Base-by-base conservation (phyloP, 2,113 vertebrate genomes). In the Agapornis roseicollis region DNA sequence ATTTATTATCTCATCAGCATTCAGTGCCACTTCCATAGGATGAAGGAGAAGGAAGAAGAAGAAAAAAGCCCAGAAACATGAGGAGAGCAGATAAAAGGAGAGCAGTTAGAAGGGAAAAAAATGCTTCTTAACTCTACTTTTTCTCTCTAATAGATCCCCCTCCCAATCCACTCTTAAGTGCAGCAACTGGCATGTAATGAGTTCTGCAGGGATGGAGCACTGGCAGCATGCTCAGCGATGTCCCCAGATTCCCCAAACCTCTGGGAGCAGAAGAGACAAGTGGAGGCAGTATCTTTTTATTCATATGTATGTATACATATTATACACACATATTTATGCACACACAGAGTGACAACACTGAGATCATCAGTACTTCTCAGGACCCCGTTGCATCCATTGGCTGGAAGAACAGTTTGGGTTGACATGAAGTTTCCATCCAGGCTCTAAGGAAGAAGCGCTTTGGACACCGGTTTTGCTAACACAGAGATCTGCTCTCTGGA, bases 1-100 rank as follows among this genome's bases (percentile, higher is more conserved):
- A 81, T 97, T 97, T 97, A 94, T 96, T 95, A 96, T 96, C 93
- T 96, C 87, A 87, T 93, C 41, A 68, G 91, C 89, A 93, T 93
- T 97, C 95, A 95, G 92, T 84, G 55, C 80, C 52, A 85, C 61
- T 81, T 85, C 65, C 41, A 94, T 78, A 72, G 64, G 93, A 96
- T 96, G 92, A 86, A 94, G 82, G 49, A 87, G 73, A 92, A 83
- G 92, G 91, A 91, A 93, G 85, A 97, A 91, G 25, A 69, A 37
- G 58, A 90, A 77, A 93, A 92, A 94, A 60, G 37, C 58, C 86
- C 70, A 69, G 85, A 83, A 80, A 96, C 80, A 89, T 91, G 88
- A 96, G 71, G 42, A 74, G 47, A 93, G 44, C 81, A 97, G 91
- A 97, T 97, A 39, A 91, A 94, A 91, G 84, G 89, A 90, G 44